Conservation (phyloP, 2,797 vertebrate genomes). For the Pristis pectinata region DNA sequence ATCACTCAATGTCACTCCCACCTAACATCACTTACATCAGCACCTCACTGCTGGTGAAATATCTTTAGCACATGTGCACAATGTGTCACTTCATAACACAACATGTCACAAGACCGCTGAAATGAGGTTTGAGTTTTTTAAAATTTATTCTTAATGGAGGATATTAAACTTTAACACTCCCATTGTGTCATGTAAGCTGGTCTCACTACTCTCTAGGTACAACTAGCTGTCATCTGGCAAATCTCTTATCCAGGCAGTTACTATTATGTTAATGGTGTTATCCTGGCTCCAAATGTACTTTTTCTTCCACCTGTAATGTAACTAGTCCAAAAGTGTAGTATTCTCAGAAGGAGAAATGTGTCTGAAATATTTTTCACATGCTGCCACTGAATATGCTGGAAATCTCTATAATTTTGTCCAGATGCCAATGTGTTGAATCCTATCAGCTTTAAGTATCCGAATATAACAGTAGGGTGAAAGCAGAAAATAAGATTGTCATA, state of each 20-base stretch:
- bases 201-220: constrained; percentile 15
- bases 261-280: neutral
- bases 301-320: neutral
- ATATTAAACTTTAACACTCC: constrained; percentile 14
- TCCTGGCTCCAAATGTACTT: neutral
- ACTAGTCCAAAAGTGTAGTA: neutral
- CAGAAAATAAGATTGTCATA: neutral
- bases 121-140: neutral
- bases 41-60: neutral
- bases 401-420: neutral
- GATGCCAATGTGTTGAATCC: neutral
- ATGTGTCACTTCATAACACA: neutral
- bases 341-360: neutral
- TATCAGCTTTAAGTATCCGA: neutral
- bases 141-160: constrained; percentile 12
- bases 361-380: neutral
- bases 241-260: neutral
- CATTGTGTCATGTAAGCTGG: constrained; percentile 4
- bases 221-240: neutral
- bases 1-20: neutral
- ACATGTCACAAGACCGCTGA: neutral
- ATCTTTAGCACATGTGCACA: constrained; percentile 12
- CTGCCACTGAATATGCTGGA: neutral
- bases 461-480: neutral
- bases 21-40: neutral